phyloP scores from a whole-genome alignment of 1,140 invertebrate genomes.

The Apis cerana region DNA sequence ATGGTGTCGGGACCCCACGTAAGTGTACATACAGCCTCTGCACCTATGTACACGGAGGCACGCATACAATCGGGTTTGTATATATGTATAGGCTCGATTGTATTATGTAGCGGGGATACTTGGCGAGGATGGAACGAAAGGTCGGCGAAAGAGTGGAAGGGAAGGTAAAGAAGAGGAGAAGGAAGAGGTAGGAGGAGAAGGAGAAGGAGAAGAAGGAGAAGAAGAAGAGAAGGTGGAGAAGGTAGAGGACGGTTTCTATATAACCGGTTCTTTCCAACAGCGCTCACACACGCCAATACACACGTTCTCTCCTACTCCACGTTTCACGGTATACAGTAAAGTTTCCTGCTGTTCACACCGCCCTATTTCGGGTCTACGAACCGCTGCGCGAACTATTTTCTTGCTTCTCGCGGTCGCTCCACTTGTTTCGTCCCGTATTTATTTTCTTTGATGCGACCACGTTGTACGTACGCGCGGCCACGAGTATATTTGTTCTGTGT shows the following conservation, averaged over 20 bases:
- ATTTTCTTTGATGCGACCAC: constrained; percentile 31
- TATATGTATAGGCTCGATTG: constrained; percentile 17
- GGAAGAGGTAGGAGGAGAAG: constrained; percentile 43
- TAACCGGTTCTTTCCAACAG: constrained; percentile 75
- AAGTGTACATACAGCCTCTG: constrained; percentile 56
- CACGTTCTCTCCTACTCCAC: constrained; percentile 31
- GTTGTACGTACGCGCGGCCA: constrained; percentile 14
- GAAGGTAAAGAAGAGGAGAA: constrained; percentile 15
- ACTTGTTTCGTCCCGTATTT: constrained; percentile 45
- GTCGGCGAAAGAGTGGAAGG: constrained; percentile 53
- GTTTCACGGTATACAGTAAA: constrained; percentile 40
- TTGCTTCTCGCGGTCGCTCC: constrained; percentile 15
- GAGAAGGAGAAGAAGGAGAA: constrained; percentile 10
- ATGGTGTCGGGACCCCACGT: constrained; percentile 62
- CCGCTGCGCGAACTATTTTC: constrained; percentile 51
- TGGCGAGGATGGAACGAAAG: constrained; percentile 56
- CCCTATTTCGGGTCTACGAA: constrained; percentile 63
- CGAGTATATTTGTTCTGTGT: constrained; percentile 51
- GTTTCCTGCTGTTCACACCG: constrained; percentile 58
- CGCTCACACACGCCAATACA: constrained; percentile 52
- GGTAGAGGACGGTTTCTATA: constrained; percentile 73
- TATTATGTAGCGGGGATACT: constrained; percentile 66
- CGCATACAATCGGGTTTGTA: background rate
- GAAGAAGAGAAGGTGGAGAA: constrained; percentile 61
- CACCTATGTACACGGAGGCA: constrained; percentile 18